Evolutionary conservation across 2,113 vertebrate species (phyloP), one percentile per base, ranked within the genome.

Genomic region (Pseudopipra pipra): DNA sequence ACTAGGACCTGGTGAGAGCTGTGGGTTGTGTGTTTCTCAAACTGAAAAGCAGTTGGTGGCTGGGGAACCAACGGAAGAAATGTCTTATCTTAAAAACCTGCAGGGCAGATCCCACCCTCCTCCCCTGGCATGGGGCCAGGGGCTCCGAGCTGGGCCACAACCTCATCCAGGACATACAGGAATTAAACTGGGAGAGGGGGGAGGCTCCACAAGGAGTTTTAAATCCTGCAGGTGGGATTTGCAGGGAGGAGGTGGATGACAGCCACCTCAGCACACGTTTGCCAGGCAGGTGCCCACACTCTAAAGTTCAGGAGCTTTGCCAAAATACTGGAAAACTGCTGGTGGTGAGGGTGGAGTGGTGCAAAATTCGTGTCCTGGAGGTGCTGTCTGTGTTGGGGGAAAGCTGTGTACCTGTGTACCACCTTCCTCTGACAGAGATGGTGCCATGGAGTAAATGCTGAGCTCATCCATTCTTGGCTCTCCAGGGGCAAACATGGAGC

Each of bases 11-110:
- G 5, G 63, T 0, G 5, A 68, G 85, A 22, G 37, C 85, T 17
- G 77, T 2, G 46, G 74, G 44, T 23, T 18, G 31, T 14, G 35
- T 54, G 81, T 54, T 94, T 58, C 72, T 93, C 87, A 23, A 28
- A 35, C 58, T 27, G 25, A 61, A 41, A 43, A 76, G 81, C 93
- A 59, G 85, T 79, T 93, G 89, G 87, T 68, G 87, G 78, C 84
- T 2, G 27, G 44, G 52, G n/a, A 85, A 18, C 74, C 76, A 63
- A 31, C 24, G 43, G 93, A 80, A 91, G 72, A 44, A 90, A 62
- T 2, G 33, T 5, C 46, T 94, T 94, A 85, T 80, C 94, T 65
- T 7, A 4, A 35, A 47, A 43, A 66, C 59, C 82, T 22, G 85
- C 67, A 1, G 4, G 8, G 44, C 87, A 62, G 71, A 49, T 30